phyloP scores from a whole-genome alignment of 2,113 vertebrate species.

The Montifringilla adamsi region DNA sequence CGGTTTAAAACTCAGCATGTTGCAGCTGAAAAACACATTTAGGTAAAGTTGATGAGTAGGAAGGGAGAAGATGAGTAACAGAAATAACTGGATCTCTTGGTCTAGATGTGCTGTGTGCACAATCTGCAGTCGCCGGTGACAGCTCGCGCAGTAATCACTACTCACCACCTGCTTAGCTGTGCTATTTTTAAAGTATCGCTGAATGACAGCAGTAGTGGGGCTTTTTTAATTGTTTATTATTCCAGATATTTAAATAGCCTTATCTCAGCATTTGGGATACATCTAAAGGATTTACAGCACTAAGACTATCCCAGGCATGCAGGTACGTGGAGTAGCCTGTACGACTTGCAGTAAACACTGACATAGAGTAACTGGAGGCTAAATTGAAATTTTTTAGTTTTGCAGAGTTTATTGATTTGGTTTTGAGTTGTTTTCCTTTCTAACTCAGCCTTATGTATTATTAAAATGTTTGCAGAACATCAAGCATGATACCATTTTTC shows the following conservation, averaged over 20 bases:
- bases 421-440: conserved; percentile 29
- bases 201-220: neutral
- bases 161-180: conserved; percentile 45
- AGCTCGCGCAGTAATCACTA: neutral
- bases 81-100: conserved; percentile 37
- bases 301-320: conserved; percentile 24
- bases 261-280: conserved; percentile 21
- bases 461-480: conserved; percentile 44
- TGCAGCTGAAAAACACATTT: neutral
- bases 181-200: conserved; percentile 40
- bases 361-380: neutral
- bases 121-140: neutral
- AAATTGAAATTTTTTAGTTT: conserved; percentile 3
- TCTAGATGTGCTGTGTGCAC: conserved; percentile 6
- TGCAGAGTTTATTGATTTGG: conserved; percentile 4
- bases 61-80: conserved; percentile 34
- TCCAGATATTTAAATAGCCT: neutral
- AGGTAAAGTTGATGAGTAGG: conserved; percentile 16
- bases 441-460: conserved; percentile 31
- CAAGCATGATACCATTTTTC: neutral
- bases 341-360: neutral
- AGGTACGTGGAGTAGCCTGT: conserved; percentile 9
- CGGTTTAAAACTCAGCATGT: neutral
- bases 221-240: conserved; percentile 44
- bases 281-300: conserved; percentile 29